phyloP scores from a whole-genome alignment of 2,113 vertebrate species.

The Catagonus wagneri region DNA sequence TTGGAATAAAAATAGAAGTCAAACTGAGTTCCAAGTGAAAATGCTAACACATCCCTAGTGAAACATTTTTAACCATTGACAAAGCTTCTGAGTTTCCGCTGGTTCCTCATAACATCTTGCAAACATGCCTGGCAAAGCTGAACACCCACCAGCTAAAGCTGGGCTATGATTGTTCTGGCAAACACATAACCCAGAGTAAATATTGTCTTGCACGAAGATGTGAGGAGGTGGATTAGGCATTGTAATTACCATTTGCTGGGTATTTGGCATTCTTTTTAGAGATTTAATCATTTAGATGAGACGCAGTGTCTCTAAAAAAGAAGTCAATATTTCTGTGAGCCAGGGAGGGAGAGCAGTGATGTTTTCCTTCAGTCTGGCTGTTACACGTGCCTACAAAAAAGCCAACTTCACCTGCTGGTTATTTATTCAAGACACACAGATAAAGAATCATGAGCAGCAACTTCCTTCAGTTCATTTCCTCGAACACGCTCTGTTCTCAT shows the following conservation, averaged over 20 bases:
- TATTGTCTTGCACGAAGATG: constrained; percentile 78
- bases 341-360: background rate
- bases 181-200: constrained; percentile 81
- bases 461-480: constrained; percentile 49
- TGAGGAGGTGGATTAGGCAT: constrained; percentile 79
- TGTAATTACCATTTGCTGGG: constrained; percentile 81
- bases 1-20: constrained; percentile 78
- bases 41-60: constrained; percentile 74
- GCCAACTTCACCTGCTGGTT: constrained; percentile 37
- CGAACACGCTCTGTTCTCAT: background rate
- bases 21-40: constrained; percentile 71
- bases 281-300: constrained; percentile 79
- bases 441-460: background rate
- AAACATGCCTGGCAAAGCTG: constrained; percentile 63
- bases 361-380: constrained; percentile 63
- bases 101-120: constrained; percentile 71
- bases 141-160: constrained; percentile 74
- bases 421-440: constrained; percentile 41
- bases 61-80: constrained; percentile 79
- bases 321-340: constrained; percentile 74
- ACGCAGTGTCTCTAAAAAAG: constrained; percentile 71
- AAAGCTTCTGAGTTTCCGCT: constrained; percentile 62
- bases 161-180: constrained; percentile 74
- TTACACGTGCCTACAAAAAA: background rate
- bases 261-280: constrained; percentile 77